Conservation (phyloP, 2,113 vertebrate species). For the Canis aureus region DNA sequence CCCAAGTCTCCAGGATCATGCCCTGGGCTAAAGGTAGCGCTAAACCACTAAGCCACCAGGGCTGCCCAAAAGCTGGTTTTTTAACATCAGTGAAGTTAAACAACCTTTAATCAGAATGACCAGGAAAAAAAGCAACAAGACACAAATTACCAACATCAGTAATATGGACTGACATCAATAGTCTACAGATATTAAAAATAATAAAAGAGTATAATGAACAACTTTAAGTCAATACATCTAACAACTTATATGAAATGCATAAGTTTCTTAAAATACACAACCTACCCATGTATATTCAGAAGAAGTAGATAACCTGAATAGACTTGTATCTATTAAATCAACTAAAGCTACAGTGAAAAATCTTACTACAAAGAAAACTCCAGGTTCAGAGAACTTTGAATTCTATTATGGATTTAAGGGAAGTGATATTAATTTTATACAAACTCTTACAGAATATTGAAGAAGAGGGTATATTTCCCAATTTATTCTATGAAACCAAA, state of each 20-base stretch:
- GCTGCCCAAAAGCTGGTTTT: neutral
- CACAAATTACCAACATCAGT: neutral
- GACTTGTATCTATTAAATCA: neutral
- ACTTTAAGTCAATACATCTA: neutral
- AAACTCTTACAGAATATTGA: neutral
- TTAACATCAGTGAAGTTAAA: neutral
- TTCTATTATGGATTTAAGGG: neutral
- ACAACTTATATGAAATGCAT: neutral
- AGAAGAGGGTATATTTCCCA: neutral
- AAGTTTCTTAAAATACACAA: neutral
- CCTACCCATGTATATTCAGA: neutral
- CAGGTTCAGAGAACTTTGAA: neutral
- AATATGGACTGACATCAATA: neutral
- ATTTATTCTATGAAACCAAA: neutral
- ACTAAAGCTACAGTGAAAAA: neutral
- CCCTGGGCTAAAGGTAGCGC: too few relatives aligned
- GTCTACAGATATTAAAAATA: neutral
- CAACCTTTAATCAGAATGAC: neutral
- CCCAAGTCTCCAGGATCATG: too few relatives aligned
- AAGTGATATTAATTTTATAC: neutral
- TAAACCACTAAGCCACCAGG: too few relatives aligned
- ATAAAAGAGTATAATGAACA: neutral
- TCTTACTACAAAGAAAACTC: neutral
- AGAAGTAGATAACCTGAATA: neutral
- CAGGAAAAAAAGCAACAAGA: neutral